These are phyloP conservation scores for Heterotis niloticus DNA, from an alignment of 2,113 vertebrate genomes.

Conservation along the genomic window DNA sequence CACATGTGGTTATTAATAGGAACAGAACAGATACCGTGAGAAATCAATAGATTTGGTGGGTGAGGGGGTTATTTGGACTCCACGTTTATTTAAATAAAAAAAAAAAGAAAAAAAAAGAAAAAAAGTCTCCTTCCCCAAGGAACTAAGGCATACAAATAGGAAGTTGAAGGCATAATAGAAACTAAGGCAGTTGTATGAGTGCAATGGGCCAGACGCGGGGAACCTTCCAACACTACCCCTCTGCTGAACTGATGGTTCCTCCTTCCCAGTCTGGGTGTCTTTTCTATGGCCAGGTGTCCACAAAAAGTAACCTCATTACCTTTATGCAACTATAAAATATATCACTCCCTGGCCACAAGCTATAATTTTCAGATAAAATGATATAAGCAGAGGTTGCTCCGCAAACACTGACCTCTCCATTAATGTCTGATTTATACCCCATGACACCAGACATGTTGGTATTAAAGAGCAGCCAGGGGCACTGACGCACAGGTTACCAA, in stretches of 20 bases:
- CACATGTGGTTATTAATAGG: too few relatives aligned
- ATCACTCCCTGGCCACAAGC: not conserved
- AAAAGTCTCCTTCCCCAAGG: too few relatives aligned
- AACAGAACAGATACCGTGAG: too few relatives aligned
- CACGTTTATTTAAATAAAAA: too few relatives aligned
- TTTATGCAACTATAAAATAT: not conserved
- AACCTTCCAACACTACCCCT: not conserved
- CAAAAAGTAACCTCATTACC: not conserved
- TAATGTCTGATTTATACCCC: constrained; percentile 1
- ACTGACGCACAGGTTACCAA: not conserved
- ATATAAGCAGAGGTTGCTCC: not conserved
- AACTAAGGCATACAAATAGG: not conserved
- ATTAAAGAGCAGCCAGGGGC: not conserved
- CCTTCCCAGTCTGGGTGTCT: not conserved
- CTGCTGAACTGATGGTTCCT: not conserved
- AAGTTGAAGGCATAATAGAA: not conserved
- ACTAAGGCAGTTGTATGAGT: too few relatives aligned
- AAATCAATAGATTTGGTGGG: too few relatives aligned
- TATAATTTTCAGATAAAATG: not conserved
- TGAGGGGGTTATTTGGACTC: too few relatives aligned
- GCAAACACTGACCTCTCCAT: not conserved
- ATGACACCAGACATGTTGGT: not conserved
- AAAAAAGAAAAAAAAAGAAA: too few relatives aligned
- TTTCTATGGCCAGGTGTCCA: constrained; percentile 11
- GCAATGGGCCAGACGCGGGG: too few relatives aligned